Evolutionary conservation across 2,113 vertebrate genomes (phyloP), one percentile per base, ranked within the genome.

Genomic region (Empidonax traillii): DNA sequence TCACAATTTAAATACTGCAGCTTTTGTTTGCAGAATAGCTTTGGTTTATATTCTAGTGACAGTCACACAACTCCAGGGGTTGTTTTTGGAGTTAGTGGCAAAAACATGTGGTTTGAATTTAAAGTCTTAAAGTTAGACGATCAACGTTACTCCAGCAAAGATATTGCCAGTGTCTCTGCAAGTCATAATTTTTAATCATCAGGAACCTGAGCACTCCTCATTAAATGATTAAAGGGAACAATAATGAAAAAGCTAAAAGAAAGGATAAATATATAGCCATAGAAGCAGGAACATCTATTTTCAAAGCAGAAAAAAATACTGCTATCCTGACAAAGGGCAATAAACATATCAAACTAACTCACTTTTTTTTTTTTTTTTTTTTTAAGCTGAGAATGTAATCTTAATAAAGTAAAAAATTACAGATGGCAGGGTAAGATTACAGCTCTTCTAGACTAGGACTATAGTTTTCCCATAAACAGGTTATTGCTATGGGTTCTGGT

Each of bases 31-130:
- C 88, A 65, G 85, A 88, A 27, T 71, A 77, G 85, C 92, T 86
- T 75, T 92, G 90, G 93, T 94, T 97, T 96, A 94, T 94, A 94
- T 89, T 95, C 94, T 72, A 89, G 96, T 92, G 93, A 97, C 89
- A 96, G 95, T 94, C 95, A 85, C 92, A 96, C 90, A 87, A 82
- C 90, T 87, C 75, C 85, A 85, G 66, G 73, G 73, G 49, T 76
- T 93, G 92, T 90, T 92, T 87, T 72, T 6, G 3, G 88, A 94
- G 76, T 73, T 92, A 87, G 95, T 85, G 93, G 93, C 88, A 91
- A 88, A 89, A 91, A 77, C 96, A 97, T 97, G 93, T 97, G 97
- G 93, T 96, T 96, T 93, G 79, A 94, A 96, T 97, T 95, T 90
- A 87, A 92, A 90, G 90, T 72, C 87, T 79, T 92, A 86, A 93